Evolutionary conservation across 2,113 vertebrate genomes (phyloP), one percentile per base, ranked within the genome.

Genomic region (Triplophysa dalaica): DNA sequence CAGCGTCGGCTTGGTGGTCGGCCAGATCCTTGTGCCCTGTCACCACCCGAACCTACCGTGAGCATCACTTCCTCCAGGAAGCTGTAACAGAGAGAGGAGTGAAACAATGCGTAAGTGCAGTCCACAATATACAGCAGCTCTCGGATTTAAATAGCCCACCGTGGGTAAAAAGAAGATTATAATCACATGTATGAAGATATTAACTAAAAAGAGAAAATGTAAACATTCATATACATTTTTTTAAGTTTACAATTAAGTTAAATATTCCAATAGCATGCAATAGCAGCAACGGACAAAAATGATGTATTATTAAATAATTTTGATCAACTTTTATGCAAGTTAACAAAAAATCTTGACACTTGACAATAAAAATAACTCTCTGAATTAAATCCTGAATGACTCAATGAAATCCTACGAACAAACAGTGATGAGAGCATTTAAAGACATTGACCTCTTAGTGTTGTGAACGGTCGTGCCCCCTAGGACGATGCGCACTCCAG

Each of bases 381-480:
- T 14, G 14, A 54, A 58, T 41, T 8, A 50, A 33, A 66, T 38
- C 52, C 52, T 52, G 19, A 58, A 29, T 24, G 24, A 24, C 2
- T 24, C 24, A 24, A 24, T 1, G 24, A 24, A 24, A 2, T 24
- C 24, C 24, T 24, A 24, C 24, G 24, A 24, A 24, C 24, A 24
- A 24, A 24, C 24, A 24, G n/a, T n/a, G n/a, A n/a, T n/a, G n/a
- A 24, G 29, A 67, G 60, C 13, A 48, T 33, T 73, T 26, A 43
- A 16, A 7, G 4, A 21, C 0, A 0, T 41, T 82, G 86, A 98
- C 97, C 97, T 98, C 85, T 89, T 94, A 0, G 96, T 98, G 89
- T 98, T 98, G 89, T 98, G 97, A 66, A 99, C 91, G 0, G 88
- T 92, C 80, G 94, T 98, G 1, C 97, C 97, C 0, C 97, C 97